phyloP scores from a whole-genome alignment of 2,888 invertebrate genomes.

The Conus canariensis region DNA sequence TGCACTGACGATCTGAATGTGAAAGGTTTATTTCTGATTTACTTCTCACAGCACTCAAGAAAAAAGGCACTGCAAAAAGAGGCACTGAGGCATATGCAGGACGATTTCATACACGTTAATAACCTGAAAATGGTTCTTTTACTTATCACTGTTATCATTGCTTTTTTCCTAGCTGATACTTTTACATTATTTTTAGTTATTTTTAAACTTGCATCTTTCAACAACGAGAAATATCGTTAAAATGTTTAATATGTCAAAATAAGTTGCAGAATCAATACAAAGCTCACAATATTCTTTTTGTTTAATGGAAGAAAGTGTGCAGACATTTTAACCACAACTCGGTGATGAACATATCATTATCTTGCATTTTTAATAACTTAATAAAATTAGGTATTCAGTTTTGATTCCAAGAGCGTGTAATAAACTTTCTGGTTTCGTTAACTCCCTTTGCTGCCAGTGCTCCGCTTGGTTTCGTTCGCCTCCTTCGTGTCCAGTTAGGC shows the following conservation, averaged over 20 bases:
- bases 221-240: too few species aligned
- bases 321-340: too few species aligned
- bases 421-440: too few species aligned
- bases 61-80: neutral
- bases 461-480: neutral
- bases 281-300: too few species aligned
- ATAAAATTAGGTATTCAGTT: too few species aligned
- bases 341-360: too few species aligned
- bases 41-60: neutral
- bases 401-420: too few species aligned
- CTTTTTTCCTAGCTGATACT: neutral
- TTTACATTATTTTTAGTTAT: neutral
- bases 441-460: too few species aligned
- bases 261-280: too few species aligned
- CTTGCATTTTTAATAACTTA: too few species aligned
- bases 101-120: neutral
- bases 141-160: neutral
- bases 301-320: too few species aligned
- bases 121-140: neutral
- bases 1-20: neutral
- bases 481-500: neutral
- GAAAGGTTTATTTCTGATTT: neutral
- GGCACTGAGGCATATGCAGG: neutral
- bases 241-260: too few species aligned
- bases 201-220: neutral